Percentiles rank a stretch among this genome's conserved stretches.
phyloP scores from a whole-genome alignment of 2,797 vertebrate species.

The Arctocebus calabarensis region DNA sequence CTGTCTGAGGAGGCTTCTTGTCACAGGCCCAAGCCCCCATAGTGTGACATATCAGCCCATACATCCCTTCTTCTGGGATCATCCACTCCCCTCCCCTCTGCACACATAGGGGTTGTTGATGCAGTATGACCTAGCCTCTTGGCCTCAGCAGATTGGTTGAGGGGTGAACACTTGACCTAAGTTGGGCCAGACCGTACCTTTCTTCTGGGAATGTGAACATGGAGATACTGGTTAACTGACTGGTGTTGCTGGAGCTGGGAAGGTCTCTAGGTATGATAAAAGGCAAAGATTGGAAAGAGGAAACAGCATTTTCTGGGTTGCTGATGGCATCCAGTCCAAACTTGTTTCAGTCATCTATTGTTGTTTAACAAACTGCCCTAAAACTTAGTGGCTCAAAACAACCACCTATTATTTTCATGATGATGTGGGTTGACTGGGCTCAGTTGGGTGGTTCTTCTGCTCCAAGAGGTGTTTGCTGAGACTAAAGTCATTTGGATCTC shows the following conservation, averaged over 20 bases:
- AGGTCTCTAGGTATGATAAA: neutral
- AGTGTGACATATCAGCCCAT: neutral
- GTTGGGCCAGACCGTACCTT: neutral
- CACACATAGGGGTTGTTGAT: too few species aligned
- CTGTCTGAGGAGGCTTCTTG: neutral
- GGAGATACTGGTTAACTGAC: neutral
- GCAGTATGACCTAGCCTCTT: neutral
- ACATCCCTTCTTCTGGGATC: neutral
- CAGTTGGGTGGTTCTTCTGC: neutral
- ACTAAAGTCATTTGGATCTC: neutral
- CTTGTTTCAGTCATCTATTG: neutral
- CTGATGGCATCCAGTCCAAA: neutral
- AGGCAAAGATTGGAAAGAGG: neutral
- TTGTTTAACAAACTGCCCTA: neutral
- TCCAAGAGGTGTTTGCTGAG: neutral
- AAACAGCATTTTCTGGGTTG: neutral
- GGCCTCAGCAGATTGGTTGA: neutral
- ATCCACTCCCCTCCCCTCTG: neutral
- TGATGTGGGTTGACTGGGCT: neutral
- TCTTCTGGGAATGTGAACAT: neutral
- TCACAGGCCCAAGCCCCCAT: fast-evolving
- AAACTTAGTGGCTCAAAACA: neutral
- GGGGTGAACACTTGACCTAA: neutral
- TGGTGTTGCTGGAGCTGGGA: neutral
- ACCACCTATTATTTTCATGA: fast-evolving